A percentile compares a stretch with the other conserved stretches of the same genome.
Conservation (phyloP, 2,888 invertebrate species). For the Parnassius smintheus region DNA sequence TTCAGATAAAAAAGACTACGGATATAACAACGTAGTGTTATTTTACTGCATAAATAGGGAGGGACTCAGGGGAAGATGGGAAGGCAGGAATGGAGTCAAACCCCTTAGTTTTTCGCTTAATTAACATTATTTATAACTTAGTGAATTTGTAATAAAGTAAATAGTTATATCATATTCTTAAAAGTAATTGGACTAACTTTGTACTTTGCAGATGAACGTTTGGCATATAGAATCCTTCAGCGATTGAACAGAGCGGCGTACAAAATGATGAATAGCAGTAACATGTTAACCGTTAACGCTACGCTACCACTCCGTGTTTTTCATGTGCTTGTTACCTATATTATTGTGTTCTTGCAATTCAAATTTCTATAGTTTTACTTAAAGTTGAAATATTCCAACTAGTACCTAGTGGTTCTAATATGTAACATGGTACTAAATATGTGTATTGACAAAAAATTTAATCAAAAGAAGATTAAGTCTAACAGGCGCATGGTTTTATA, state of each 20-base stretch:
- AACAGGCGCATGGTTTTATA: no score
- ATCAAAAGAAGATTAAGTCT: no score
- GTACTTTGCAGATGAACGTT: not conserved
- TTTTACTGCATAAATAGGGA: no score
- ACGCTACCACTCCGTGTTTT: constrained; percentile 28
- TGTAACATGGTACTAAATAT: no score
- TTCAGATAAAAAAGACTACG: no score
- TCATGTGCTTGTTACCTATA: constrained; percentile 31
- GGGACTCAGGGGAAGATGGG: no score
- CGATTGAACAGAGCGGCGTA: not conserved
- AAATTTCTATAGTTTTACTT: not conserved
- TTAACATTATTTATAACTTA: no score
- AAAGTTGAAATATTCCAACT: no score
- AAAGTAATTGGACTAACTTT: not conserved
- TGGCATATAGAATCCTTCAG: not conserved
- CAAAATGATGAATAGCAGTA: not conserved
- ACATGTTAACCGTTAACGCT: constrained; percentile 28
- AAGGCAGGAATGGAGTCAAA: not conserved
- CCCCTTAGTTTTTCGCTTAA: no score
- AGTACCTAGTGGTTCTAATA: no score
- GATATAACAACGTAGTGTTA: no score
- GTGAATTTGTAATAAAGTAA: not conserved
- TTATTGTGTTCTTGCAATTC: constrained; percentile 36
- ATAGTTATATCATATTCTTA: not conserved
- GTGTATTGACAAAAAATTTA: no score